Conservation (phyloP, 2,113 vertebrate species). For the human region GRCh38 chrX:47654501-47655000, state of each 20-base stretch:
- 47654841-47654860: constrained; percentile 7
- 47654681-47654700: neutral
- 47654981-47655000: neutral
- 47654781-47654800: constrained; percentile 36
- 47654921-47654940: constrained; percentile 39
- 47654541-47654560: neutral
- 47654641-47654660: neutral
- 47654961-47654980: constrained; percentile 26
- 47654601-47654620: constrained; percentile 11
- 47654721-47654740: constrained; percentile 22
- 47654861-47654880: neutral
- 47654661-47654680: neutral
- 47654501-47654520: neutral
- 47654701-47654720: constrained; percentile 41
- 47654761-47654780: constrained; percentile 8
- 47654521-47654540: constrained; percentile 17
- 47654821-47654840: constrained; percentile 2
- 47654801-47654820: constrained; percentile 46
- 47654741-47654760: constrained; percentile 46
- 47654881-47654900: constrained; percentile 35
- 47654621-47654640: constrained; percentile 37
- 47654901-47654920: neutral
- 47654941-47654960: constrained; percentile 2
- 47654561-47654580: constrained; percentile 40
- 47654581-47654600: constrained; percentile 1